Base-by-base conservation (phyloP, 2,113 vertebrate species). In the Pelecanus crispus region DNA sequence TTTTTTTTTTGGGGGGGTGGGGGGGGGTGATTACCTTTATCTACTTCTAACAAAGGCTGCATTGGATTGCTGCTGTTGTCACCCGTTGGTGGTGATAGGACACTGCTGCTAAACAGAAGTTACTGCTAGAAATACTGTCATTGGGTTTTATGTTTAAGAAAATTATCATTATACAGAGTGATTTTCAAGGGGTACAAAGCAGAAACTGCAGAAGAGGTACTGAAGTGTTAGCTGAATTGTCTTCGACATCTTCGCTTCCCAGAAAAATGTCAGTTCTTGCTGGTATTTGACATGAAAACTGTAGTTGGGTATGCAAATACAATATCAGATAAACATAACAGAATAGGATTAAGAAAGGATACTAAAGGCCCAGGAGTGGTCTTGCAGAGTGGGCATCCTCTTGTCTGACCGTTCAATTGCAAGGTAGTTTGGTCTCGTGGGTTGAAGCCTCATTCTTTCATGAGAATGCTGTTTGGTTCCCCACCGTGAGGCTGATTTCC, bases 381-480 rank as follows among this genome's bases (percentile, higher is more conserved):
- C 93, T 59, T 79, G 44, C 56, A 79, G 55, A 55, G 34, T 25
- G 49, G 11, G 11, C 29, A 91, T 45, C 56, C n/a, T 65, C 44
- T 50, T 53, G 24, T 11, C 36, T 86, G 77, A 45, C 4, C 4
- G 59, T 84, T 71, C 65, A 38, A 1, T 7, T 70, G n/a, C 3
- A 40, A 71, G 16, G 13, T 14, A 32, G 36, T 20, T 78, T 7
- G 4, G 49, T 45, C 52, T 80, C 0, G 0, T 18, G 31, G 26
- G 66, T 58, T 73, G 71, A 94, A 75, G 26, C 44, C 62, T 90
- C 11, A 9, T 50, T 78, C n/a, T 67, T 79, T 44, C 49, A 40
- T 0, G 4, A 65, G 40, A 40, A 52, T 5, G 4, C 21, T 36
- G 28, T 28, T 81, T 2, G 2, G 34, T 31, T 88, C 29, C 42